Percentiles rank a stretch among this genome's conserved stretches.
phyloP scores from a whole-genome alignment of 2,797 vertebrate species.

The Tenualosa ilisha region DNA sequence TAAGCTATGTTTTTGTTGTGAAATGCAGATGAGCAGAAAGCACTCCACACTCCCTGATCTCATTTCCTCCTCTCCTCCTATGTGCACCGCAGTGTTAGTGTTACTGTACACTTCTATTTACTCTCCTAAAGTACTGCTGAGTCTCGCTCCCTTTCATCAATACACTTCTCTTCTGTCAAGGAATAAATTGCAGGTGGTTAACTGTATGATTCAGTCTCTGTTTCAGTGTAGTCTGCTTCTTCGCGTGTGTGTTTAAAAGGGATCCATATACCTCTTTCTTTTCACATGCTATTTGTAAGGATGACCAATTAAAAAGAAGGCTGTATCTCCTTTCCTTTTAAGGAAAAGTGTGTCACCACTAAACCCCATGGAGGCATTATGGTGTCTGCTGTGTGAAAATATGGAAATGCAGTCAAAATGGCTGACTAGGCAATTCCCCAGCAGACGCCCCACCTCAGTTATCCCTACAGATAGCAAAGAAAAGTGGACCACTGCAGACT shows the following conservation, averaged over 20 bases:
- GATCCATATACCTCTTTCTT: neutral
- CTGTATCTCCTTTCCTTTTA: constrained; percentile 9
- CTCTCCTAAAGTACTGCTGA: neutral
- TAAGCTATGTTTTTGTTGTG: constrained; percentile 43
- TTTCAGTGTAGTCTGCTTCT: neutral
- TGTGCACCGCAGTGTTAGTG: neutral
- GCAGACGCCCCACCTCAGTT: constrained; percentile 24
- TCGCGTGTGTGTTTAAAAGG: neutral
- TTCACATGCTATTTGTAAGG: neutral
- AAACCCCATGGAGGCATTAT: constrained; percentile 54
- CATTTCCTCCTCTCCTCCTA: constrained; percentile 15
- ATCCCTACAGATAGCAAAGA: neutral
- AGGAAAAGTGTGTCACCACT: constrained; percentile 60
- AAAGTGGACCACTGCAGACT: neutral
- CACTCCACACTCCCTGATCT: constrained; percentile 5
- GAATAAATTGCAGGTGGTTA: neutral
- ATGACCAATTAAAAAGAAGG: constrained; percentile 3
- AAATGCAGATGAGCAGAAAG: constrained; percentile 36
- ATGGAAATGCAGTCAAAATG: constrained; percentile 50
- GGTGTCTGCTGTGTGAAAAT: constrained; percentile 55
- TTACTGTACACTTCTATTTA: neutral
- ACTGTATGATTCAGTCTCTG: neutral
- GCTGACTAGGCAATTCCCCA: constrained; percentile 48
- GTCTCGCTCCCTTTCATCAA: neutral
- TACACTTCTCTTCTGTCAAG: neutral